phyloP scores from a whole-genome alignment of 2,888 invertebrate genomes.

The Gerris lacustris region DNA sequence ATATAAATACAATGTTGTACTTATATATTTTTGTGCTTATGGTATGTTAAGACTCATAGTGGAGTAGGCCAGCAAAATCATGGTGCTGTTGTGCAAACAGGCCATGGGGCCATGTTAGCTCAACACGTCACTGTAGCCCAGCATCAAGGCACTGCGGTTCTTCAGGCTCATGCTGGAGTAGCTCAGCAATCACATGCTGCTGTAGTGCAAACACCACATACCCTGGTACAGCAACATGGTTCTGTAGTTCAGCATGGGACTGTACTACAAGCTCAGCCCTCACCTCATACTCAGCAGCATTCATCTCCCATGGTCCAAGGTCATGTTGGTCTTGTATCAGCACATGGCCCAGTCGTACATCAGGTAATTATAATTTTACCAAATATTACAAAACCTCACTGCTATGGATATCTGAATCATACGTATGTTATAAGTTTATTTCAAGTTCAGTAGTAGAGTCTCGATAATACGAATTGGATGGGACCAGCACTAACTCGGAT shows the following conservation, averaged over 20 bases:
- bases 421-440: too few species aligned
- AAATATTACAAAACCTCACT: too few species aligned
- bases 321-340: not conserved
- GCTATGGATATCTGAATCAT: too few species aligned
- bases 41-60: too few species aligned
- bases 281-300: not conserved
- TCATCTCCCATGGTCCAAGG: not conserved
- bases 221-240: not conserved
- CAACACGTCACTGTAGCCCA: not conserved
- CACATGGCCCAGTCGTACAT: not conserved
- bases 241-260: not conserved
- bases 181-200: too few species aligned
- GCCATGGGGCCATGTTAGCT: not conserved
- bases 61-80: not conserved
- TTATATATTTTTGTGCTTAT: too few species aligned
- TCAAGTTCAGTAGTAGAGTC: too few species aligned
- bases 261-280: not conserved
- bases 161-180: not conserved
- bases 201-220: too few species aligned
- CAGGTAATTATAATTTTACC: not conserved
- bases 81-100: not conserved
- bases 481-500: too few species aligned
- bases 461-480: too few species aligned
- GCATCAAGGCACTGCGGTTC: not conserved
- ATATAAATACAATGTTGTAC: too few species aligned